phyloP scores from a whole-genome alignment of 92 coral and sea anemone species.

The Diadumene lineata region DNA sequence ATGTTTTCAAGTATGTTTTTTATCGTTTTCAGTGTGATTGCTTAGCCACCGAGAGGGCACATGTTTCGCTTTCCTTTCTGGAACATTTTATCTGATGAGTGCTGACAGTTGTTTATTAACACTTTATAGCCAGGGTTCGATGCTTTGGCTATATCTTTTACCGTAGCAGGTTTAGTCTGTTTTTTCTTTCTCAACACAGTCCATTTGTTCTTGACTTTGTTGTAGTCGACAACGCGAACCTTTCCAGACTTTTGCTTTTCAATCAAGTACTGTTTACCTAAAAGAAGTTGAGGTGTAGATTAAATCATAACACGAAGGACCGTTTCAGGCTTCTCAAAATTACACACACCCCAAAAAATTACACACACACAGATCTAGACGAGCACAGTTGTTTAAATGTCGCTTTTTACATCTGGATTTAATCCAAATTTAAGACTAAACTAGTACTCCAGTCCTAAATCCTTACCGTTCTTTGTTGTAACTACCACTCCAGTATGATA shows the following conservation, averaged over 20 bases:
- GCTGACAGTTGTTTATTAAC: background rate
- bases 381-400: too few species aligned
- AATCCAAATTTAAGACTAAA: too few species aligned
- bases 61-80: background rate
- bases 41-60: background rate
- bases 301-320: too few species aligned
- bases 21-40: background rate
- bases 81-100: background rate
- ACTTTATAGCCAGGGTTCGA: background rate
- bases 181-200: background rate
- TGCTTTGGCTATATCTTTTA: background rate
- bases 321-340: too few species aligned
- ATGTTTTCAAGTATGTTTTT: background rate
- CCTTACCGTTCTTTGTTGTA: background rate
- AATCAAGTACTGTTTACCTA: background rate
- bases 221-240: background rate
- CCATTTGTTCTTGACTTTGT: background rate
- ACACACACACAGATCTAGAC: too few species aligned
- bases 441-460: too few species aligned
- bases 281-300: background rate
- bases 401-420: too few species aligned
- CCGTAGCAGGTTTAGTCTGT: background rate
- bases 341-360: too few species aligned
- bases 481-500: conserved; percentile 1
- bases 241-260: background rate